Base-by-base conservation (phyloP, 1,140 invertebrate genomes). In the Drosophila simulans region DNA sequence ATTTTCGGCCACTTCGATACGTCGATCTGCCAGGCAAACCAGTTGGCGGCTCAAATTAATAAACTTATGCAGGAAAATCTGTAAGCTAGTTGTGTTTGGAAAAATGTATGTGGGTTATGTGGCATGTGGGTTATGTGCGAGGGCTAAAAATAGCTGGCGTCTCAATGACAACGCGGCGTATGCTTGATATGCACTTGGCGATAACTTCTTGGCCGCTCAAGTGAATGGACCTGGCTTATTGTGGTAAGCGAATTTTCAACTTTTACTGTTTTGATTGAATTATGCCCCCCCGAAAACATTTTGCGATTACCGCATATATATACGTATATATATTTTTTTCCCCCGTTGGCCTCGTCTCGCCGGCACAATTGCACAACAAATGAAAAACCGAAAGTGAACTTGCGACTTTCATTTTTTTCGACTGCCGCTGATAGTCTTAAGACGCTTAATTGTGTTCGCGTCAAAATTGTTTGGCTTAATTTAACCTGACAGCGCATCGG, bases 131-230 rank as follows among this genome's bases (percentile, higher is more conserved):
- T 57, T 82, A 77, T 69, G 63, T n/a, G 80, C 53, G 60, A 51
- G 51, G 45, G 56, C 79, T 88, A 83, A 86, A 86, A 83, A 88
- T 86, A 86, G 51, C 57, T 60, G 8, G 31, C 34, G 62, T 79
- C 83, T 75, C 83, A 88, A 76, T 86, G 83, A 86, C 83, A 86
- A 83, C 83, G 84, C 79, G 83, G 79, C 83, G 83, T 86, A 86
- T 86, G 66, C 79, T 82, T 78, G 64, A 88, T 83, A 62, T 63
- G 60, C 78, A 81, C 69, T 77, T 80, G 77, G 52, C 65, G 63
- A 75, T 73, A 74, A 66, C 73, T 65, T 66, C 63, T 70, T 69
- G 42, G 8, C 22, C 34, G 43, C 57, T 34, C 63, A 79, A 83
- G 80, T 84, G 80, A 83, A 83, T 83, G 80, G 80, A 5, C n/a